A percentile compares a stretch with the other conserved stretches of the same genome.
phyloP scores from a whole-genome alignment of 2,888 invertebrate species.

The Drosophila subquinaria region DNA sequence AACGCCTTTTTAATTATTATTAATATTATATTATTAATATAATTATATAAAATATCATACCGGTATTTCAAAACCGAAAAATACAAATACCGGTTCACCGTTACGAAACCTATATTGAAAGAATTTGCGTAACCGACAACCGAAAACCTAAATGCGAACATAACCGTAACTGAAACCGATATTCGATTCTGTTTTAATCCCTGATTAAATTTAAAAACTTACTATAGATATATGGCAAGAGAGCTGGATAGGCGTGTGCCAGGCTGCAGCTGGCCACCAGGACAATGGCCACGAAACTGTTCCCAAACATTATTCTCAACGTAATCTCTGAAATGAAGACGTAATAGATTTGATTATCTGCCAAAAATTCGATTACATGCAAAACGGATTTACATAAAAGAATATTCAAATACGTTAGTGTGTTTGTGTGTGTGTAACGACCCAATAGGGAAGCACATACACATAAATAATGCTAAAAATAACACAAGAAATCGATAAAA shows the following conservation, averaged over 20 bases:
- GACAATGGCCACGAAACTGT: constrained; percentile 73
- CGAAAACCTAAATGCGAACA: too few relatives aligned
- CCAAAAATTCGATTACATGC: constrained; percentile 59
- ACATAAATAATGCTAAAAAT: constrained; percentile 77
- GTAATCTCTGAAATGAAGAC: constrained; percentile 44
- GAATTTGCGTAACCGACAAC: too few relatives aligned
- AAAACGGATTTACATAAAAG: constrained; percentile 36
- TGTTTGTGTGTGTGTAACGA: constrained; percentile 15
- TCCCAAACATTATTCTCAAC: constrained; percentile 71
- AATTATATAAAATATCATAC: too few relatives aligned
- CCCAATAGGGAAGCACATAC: constrained; percentile 29
- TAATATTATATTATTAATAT: too few relatives aligned
- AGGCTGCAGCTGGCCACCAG: constrained; percentile 74
- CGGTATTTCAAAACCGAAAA: too few relatives aligned
- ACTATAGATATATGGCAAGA: constrained; percentile 74
- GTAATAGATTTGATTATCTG: constrained; percentile 67
- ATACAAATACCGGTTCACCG: too few relatives aligned
- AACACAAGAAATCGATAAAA: constrained; percentile 79
- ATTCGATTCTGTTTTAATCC: too few relatives aligned
- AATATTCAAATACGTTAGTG: not conserved
- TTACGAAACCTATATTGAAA: too few relatives aligned
- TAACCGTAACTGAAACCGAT: too few relatives aligned
- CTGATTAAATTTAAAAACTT: constrained; percentile 24
- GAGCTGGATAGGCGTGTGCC: constrained; percentile 80
- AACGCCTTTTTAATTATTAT: too few relatives aligned